Percentiles rank a stretch among this genome's conserved stretches.
Conservation (phyloP, 2,888 invertebrate genomes). For the Spisula solida region DNA sequence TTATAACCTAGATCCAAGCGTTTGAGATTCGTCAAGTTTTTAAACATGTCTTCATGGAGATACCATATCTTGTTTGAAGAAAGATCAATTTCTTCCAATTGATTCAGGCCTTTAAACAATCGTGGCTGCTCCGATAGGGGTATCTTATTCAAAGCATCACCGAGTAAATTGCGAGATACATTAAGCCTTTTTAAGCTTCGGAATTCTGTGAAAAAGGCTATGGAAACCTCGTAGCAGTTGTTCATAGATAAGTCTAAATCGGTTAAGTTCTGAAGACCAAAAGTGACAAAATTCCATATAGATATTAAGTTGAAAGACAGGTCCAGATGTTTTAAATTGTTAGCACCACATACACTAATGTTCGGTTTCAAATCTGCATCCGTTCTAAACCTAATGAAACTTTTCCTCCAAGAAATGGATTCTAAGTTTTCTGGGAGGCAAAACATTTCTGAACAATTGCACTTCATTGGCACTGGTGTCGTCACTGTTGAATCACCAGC, state of each 20-base stretch:
- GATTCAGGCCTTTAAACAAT: not conserved
- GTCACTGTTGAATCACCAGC: not conserved
- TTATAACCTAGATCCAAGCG: slow-evolving; percentile 44
- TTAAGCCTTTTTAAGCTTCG: slow-evolving; percentile 46
- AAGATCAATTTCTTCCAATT: slow-evolving; percentile 47
- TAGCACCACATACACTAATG: not conserved
- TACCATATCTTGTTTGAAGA: slow-evolving; percentile 33
- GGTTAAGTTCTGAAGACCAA: slow-evolving; percentile 51
- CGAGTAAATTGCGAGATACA: slow-evolving; percentile 51
- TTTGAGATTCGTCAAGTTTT: slow-evolving; percentile 42
- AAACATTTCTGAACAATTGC: not conserved
- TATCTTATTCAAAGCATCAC: slow-evolving; percentile 13
- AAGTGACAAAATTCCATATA: slow-evolving; percentile 50
- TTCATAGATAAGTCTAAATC: slow-evolving; percentile 66
- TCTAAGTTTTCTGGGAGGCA: slow-evolving; percentile 26
- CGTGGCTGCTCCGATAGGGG: not conserved
- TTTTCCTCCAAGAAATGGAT: slow-evolving; percentile 34
- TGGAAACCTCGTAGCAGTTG: slow-evolving; percentile 33
- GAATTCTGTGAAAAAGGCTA: slow-evolving; percentile 53
- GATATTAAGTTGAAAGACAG: slow-evolving; percentile 62
- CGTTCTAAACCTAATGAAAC: slow-evolving; percentile 8
- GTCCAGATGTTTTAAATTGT: slow-evolving; percentile 39
- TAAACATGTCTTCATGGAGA: slow-evolving; percentile 38
- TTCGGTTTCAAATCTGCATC: slow-evolving; percentile 24
- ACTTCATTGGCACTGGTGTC: too few relatives aligned